phyloP scores from a whole-genome alignment of 1,140 invertebrate genomes.

The Aphelenchoides fujianensis region DNA sequence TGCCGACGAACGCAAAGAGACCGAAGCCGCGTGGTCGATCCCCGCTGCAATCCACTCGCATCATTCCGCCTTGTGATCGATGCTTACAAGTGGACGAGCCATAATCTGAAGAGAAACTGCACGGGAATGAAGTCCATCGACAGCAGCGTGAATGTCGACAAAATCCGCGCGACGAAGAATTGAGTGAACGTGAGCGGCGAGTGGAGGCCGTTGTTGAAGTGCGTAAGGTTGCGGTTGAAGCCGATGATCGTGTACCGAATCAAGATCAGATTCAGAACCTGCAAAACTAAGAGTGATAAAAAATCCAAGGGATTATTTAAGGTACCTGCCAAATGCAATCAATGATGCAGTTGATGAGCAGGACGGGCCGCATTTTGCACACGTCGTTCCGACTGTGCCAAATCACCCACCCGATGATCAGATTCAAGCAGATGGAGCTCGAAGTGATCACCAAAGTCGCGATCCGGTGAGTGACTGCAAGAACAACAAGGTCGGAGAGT shows the following conservation, averaged over 20 bases:
- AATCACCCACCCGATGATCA: not conserved
- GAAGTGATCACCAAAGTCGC: not conserved
- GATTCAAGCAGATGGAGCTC: not conserved
- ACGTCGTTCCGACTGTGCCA: not conserved
- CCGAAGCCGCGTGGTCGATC: not conserved
- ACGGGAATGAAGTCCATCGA: not conserved
- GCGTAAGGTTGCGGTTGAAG: not conserved
- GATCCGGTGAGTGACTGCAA: too few species aligned
- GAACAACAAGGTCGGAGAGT: not conserved
- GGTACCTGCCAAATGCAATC: not conserved
- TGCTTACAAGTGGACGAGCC: not conserved
- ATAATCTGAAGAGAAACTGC: not conserved
- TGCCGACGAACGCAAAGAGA: not conserved
- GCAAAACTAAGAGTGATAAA: too few species aligned
- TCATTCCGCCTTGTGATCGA: too few species aligned
- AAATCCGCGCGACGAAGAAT: not conserved
- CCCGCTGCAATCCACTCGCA: not conserved
- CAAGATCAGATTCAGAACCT: too few species aligned
- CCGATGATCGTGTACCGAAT: not conserved
- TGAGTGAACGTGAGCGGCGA: not conserved
- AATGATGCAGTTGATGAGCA: not conserved
- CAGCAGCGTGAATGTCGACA: not conserved
- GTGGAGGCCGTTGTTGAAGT: not conserved
- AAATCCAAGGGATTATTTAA: too few species aligned
- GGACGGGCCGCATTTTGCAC: not conserved